Evolutionary conservation across 1,140 invertebrate genomes (phyloP).

Genomic region (Drosophila pandora): DNA sequence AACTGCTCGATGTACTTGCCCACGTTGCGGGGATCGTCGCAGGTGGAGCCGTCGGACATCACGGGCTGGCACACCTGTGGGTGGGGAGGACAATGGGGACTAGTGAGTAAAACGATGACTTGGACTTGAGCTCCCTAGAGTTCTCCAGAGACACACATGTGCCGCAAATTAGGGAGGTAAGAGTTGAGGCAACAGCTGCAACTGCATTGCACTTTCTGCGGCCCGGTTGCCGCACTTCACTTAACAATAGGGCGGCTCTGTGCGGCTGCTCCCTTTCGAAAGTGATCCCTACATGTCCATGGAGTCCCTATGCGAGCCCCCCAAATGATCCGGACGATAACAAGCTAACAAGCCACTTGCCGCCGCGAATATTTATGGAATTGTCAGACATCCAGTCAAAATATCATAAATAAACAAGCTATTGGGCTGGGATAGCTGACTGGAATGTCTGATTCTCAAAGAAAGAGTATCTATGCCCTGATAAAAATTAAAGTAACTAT

Average conservation of each 20-base stretch:
- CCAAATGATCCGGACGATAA: slow-evolving; percentile 32
- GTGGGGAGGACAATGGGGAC: slow-evolving; percentile 17
- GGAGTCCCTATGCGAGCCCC: slow-evolving; percentile 17
- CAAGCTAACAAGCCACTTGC: slow-evolving; percentile 51
- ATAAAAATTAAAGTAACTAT: not conserved
- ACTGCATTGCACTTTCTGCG: slow-evolving; percentile 27
- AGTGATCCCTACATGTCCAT: slow-evolving; percentile 16
- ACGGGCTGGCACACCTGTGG: slow-evolving; percentile 87
- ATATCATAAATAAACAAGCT: slow-evolving; percentile 52
- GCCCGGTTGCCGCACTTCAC: slow-evolving; percentile 65
- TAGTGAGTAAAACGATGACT: slow-evolving; percentile 16
- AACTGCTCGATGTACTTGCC: slow-evolving; percentile 88
- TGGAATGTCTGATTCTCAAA: not conserved
- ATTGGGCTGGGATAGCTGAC: slow-evolving; percentile 8
- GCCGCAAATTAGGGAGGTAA: slow-evolving; percentile 50
- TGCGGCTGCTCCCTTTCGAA: slow-evolving; percentile 21
- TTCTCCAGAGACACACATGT: slow-evolving; percentile 54
- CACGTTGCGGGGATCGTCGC: slow-evolving; percentile 85
- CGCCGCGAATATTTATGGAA: slow-evolving; percentile 42
- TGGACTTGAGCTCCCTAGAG: slow-evolving; percentile 22
- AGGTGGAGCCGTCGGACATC: slow-evolving; percentile 84
- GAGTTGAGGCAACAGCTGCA: slow-evolving; percentile 31
- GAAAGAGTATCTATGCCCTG: not conserved
- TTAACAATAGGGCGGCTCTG: slow-evolving; percentile 73
- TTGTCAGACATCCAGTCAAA: slow-evolving; percentile 47